phyloP scores from a whole-genome alignment of 1,140 invertebrate species.

The Euschistus heros region DNA sequence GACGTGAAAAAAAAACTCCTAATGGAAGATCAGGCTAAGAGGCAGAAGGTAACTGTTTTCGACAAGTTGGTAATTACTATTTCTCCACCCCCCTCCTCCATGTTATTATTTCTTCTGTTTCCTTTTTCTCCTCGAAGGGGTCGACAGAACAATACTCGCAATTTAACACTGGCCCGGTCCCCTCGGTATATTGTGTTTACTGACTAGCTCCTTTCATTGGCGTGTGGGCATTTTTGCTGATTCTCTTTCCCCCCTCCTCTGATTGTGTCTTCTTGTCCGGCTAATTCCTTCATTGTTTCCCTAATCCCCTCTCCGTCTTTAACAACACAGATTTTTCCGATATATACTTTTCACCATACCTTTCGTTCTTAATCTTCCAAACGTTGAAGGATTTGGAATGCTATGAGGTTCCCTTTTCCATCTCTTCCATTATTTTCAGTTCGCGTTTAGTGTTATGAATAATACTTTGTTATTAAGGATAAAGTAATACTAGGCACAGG shows the following conservation, averaged over 20 bases:
- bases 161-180: background rate
- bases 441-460: no score
- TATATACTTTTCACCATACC: no score
- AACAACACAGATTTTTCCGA: no score
- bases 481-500: no score
- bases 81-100: background rate
- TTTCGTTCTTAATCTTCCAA: no score
- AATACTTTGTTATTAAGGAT: no score
- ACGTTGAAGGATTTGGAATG: no score
- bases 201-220: constrained; percentile 8
- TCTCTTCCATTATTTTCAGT: no score
- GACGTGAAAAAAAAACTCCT: no score
- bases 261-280: constrained; percentile 8
- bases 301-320: background rate
- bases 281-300: constrained; percentile 7
- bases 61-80: constrained; percentile 7
- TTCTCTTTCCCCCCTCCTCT: background rate
- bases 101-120: constrained; percentile 10
- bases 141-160: constrained; percentile 1
- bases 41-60: background rate
- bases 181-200: background rate
- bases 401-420: no score
- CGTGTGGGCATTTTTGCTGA: constrained; percentile 4
- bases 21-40: no score
- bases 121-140: constrained; percentile 5